These are phyloP conservation scores for Bothrops alternatus DNA, from an alignment of 2,797 vertebrate species.

Conservation along the genomic window DNA sequence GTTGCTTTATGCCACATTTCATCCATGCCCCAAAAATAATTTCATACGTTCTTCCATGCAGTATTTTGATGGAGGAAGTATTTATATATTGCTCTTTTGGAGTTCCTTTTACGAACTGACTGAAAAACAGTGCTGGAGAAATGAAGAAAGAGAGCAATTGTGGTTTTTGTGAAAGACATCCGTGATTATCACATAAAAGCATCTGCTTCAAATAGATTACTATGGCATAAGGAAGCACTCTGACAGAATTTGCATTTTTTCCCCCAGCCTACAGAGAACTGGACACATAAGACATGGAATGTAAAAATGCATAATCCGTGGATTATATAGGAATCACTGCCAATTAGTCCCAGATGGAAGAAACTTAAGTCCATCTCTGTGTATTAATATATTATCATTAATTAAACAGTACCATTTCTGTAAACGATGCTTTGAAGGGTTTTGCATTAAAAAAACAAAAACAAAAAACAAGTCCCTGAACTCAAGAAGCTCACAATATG, in stretches of 20 bases:
- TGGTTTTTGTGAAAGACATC: background rate
- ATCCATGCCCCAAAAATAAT: background rate
- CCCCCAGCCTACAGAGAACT: background rate
- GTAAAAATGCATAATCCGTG: background rate
- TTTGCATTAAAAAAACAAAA: background rate
- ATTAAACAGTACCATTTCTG: background rate
- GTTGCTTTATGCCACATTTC: background rate
- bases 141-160: background rate
- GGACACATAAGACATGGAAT: background rate
- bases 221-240: background rate
- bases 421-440: background rate
- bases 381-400: background rate
- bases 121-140: slow-evolving; percentile 12
- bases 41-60: background rate
- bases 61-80: background rate
- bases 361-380: background rate
- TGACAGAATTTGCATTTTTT: background rate
- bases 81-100: background rate
- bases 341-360: background rate
- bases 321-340: background rate
- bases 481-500: background rate
- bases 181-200: background rate
- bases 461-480: background rate
- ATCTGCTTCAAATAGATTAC: background rate
- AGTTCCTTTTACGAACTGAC: background rate